Evolutionary conservation across 2,888 invertebrate genomes (phyloP).

Genomic region (Pycnomerus fuliginosus): DNA sequence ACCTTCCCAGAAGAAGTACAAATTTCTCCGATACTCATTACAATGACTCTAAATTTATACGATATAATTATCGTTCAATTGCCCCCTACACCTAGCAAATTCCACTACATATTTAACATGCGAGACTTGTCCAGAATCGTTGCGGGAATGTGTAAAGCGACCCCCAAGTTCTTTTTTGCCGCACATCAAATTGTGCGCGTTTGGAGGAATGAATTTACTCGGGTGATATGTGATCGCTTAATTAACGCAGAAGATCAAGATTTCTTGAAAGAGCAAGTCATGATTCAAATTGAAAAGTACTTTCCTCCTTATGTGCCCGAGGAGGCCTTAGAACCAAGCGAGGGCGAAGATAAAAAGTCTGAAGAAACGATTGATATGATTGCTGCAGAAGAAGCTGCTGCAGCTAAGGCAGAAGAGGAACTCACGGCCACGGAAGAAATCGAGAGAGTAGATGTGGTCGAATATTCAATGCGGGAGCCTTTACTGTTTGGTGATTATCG

Average conservation of each 20-base stretch:
- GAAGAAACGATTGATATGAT: constrained; percentile 24
- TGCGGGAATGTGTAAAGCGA: constrained; percentile 77
- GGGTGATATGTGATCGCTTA: constrained; percentile 86
- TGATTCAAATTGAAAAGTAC: constrained; percentile 60
- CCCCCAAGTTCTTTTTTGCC: constrained; percentile 67
- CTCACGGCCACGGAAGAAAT: constrained; percentile 46
- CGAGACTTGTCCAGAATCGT: constrained; percentile 81
- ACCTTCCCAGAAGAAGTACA: constrained; percentile 69
- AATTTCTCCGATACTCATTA: constrained; percentile 67
- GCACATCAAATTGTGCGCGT: constrained; percentile 74
- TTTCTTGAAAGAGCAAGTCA: constrained; percentile 62
- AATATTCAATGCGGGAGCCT: constrained; percentile 79
- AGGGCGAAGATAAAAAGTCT: constrained; percentile 16
- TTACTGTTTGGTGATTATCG: constrained; percentile 85
- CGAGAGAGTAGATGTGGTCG: constrained; percentile 54
- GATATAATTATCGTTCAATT: constrained; percentile 75
- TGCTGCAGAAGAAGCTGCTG: constrained; percentile 20
- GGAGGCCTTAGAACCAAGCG: constrained; percentile 37
- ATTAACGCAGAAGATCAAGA: constrained; percentile 68
- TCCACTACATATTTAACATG: constrained; percentile 93
- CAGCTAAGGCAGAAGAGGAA: constrained; percentile 24
- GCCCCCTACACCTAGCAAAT: constrained; percentile 89
- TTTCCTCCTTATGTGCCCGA: constrained; percentile 53
- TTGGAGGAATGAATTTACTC: constrained; percentile 88
- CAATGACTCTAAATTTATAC: constrained; percentile 80